Base-by-base conservation (phyloP, 1,140 invertebrate genomes). In the Octopus bimaculoides region DNA sequence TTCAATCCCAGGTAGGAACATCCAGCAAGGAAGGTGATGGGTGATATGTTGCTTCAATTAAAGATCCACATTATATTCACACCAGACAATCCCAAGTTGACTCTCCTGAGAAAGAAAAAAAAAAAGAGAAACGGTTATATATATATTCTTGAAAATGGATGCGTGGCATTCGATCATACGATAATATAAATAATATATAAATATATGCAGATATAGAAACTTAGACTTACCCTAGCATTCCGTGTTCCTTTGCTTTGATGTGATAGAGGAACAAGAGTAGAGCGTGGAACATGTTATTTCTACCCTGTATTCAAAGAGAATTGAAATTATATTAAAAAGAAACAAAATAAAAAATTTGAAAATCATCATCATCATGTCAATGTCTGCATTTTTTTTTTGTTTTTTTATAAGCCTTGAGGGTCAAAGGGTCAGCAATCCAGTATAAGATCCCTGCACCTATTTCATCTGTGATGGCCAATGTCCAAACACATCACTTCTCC, bases 201-300 rank as follows among this genome's bases (percentile, higher is more conserved):
- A 17, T 54, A 20, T 12, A 10, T 78, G n/a, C n/a, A n/a, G n/a
- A n/a, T n/a, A n/a, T n/a, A n/a, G n/a, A n/a, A 80, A 75, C 14
- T 73, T 71, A 52, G 10, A 86, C 84, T 87, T 85, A 91, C 90
- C 90, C 94, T 52, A 96, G 89, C 91, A 95, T 94, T 55, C 94
- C 94, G 85, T 94, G 92, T 85, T 95, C 93, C 84, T 93, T 93
- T 7, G 91, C 92, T 80, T 94, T 94, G 54, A 96, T 92, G 81
- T 93, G 92, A 86, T 95, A 93, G 0, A 96, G 88, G 88, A 96
- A 96, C 75, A 96, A 91, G 55, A 96, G 88, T 7, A 96, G 91
- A 6, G 94, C 93, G 84, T 95, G 94, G 84, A 96, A 95, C 78
- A 96, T 89, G 89, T 96, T 96, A 88, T 95, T 96, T 77, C 94